Percentiles rank a stretch among this genome's conserved stretches.
Conservation (phyloP, 1,140 invertebrate species). For the Aphelenchoides fujianensis region DNA sequence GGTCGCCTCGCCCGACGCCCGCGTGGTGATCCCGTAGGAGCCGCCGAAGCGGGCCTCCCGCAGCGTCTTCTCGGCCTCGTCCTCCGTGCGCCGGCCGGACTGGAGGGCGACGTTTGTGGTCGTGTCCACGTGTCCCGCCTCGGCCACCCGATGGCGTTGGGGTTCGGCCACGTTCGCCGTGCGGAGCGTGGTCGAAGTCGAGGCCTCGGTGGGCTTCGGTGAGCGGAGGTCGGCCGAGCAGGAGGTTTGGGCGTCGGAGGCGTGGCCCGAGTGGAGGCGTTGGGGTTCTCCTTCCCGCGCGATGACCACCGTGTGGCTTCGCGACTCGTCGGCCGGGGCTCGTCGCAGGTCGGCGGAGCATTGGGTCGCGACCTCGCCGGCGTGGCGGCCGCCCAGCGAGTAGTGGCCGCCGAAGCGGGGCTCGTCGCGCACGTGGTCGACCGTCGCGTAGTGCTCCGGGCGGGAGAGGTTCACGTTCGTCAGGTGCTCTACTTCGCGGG, state of each 20-base stretch:
- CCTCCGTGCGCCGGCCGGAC: constrained; percentile 18
- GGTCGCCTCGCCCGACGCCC: constrained; percentile 27
- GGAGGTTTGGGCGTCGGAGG: not conserved
- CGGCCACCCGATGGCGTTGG: constrained; percentile 18
- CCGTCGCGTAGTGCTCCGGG: constrained; percentile 33
- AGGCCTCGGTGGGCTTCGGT: not conserved
- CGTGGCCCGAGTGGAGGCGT: constrained; percentile 3
- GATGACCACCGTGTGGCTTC: constrained; percentile 19
- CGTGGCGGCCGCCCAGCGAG: not conserved
- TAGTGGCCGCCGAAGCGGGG: constrained; percentile 39
- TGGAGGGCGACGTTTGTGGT: constrained; percentile 31
- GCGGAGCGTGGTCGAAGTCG: constrained; percentile 8
- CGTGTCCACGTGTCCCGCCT: constrained; percentile 20
- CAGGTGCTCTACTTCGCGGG: constrained; percentile 41
- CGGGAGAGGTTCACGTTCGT: constrained; percentile 41
- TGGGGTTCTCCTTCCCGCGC: constrained; percentile 9
- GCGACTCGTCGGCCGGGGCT: not conserved
- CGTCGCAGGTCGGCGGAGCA: not conserved
- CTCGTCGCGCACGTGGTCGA: constrained; percentile 34
- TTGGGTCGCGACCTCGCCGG: not conserved
- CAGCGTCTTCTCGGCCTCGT: constrained; percentile 35
- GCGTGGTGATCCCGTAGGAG: constrained; percentile 23
- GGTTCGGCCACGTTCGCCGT: constrained; percentile 28
- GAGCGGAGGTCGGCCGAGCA: constrained; percentile 19
- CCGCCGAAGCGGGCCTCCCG: constrained; percentile 32